phyloP scores from a whole-genome alignment of 2,113 vertebrate species.

The Aldabrachelys gigantea region DNA sequence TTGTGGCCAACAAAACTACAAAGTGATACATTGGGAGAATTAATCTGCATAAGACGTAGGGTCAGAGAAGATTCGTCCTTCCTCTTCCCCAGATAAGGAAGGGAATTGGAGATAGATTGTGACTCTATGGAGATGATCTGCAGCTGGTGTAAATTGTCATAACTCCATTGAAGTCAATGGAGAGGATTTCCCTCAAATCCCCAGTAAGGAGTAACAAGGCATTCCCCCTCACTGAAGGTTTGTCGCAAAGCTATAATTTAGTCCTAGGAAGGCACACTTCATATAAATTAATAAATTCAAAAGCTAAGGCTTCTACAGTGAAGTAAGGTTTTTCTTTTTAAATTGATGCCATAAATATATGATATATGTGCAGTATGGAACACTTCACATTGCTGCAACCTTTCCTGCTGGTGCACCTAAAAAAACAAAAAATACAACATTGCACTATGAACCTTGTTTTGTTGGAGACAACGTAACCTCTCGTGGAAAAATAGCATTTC shows the following conservation, averaged over 20 bases:
- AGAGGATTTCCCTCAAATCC: not conserved
- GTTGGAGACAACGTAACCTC: not conserved
- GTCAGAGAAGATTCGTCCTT: no score
- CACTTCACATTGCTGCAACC: rapidly evolving
- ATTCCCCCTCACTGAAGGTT: not conserved
- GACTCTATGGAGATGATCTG: no score
- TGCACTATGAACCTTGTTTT: not conserved
- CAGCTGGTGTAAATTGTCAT: no score
- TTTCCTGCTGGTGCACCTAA: not conserved
- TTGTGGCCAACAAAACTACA: no score
- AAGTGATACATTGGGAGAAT: no score
- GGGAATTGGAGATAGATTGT: no score
- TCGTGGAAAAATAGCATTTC: not conserved
- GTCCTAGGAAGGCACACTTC: not conserved
- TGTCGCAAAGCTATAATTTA: not conserved
- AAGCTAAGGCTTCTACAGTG: not conserved
- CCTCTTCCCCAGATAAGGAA: no score
- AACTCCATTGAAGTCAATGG: no score
- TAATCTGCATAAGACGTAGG: no score
- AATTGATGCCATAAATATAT: not conserved
- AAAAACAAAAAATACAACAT: not conserved
- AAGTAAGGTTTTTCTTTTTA: not conserved
- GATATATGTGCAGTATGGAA: not conserved
- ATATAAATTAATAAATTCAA: not conserved
- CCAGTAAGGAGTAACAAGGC: not conserved